Evolutionary conservation across 2,113 vertebrate genomes (phyloP), one percentile per base, ranked within the genome.

Genomic region (Lampris incognitus): DNA sequence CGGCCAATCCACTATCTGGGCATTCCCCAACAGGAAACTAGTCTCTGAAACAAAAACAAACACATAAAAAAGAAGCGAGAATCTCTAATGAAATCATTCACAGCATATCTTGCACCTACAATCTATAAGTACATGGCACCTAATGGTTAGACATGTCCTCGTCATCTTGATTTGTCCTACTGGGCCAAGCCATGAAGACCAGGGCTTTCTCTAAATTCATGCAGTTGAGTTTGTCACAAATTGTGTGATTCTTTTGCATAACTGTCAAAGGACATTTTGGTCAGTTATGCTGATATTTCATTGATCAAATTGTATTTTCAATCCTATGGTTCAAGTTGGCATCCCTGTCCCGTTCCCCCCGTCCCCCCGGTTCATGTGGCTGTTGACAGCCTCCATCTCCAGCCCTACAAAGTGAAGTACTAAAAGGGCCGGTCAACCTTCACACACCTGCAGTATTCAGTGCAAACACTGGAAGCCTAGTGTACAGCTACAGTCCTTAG

Each of bases 1-100:
- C 0, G 98, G 98, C 97, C 98, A 99, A 68, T 99, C 96, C 90
- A 99, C 94, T 40, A 99, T 98, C 91, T 99, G 98, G 58, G 98
- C 98, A 66, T 99, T 99, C 85, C 97, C 98, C 94, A 99, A 89
- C 85, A 99, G 87, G 94, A 99, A 99, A 91, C 97, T 99, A 68
- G 96, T 99, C 93, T 99, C 97, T 99, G 90, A 57, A 88, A 79
- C 48, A 57, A 70, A 83, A 50, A 72, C 51, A 75, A 64, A 24
- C 0, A 8, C 6, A 56, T 46, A 54, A 46, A n/a, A 42, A 63
- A 36, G 42, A 51, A 10, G 48, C 9, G 46, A 0, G 6, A 36
- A 39, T 39, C 24, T 7, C 24, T 74, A 9, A 69, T 5, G 66
- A 61, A 67, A 60, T 11, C 39, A 4, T 39, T 36, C 37, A 46